phyloP scores from a whole-genome alignment of 2,888 invertebrate species.

The Cyrtodaria siliqua region DNA sequence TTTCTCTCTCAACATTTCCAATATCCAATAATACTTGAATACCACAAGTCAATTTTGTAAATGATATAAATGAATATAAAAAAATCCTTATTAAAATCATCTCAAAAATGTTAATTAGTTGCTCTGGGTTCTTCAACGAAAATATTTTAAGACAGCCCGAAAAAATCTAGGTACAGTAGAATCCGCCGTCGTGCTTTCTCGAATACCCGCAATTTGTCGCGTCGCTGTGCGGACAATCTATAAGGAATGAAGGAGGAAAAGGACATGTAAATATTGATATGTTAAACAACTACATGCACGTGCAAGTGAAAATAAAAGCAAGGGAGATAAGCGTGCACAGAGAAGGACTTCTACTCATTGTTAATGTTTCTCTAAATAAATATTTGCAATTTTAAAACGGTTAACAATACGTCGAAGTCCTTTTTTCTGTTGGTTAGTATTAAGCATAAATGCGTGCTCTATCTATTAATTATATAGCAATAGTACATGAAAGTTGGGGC shows the following conservation, averaged over 20 bases:
- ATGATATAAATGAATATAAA: no score
- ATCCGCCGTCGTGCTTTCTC: constrained; percentile 85
- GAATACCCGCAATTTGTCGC: constrained; percentile 85
- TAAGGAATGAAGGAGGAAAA: constrained; percentile 20
- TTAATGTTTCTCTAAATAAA: no score
- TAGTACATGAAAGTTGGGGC: neutral
- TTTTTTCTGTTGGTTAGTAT: neutral
- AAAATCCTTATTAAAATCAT: no score
- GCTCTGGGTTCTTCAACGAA: no score
- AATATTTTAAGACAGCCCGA: neutral
- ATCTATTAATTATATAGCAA: neutral
- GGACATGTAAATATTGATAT: neutral
- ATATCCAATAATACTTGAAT: no score
- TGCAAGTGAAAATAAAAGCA: constrained; percentile 16
- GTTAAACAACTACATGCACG: constrained; percentile 20
- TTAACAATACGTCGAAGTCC: no score
- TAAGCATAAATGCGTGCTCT: neutral
- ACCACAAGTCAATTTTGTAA: no score
- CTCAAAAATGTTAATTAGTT: no score
- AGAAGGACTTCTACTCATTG: no score
- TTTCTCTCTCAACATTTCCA: no score
- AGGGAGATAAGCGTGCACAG: constrained; percentile 44
- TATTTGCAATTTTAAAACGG: no score
- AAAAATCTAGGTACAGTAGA: constrained; percentile 74
- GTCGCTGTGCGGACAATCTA: constrained; percentile 74